phyloP scores from a whole-genome alignment of 2,797 vertebrate genomes.

The Sparus aurata region DNA sequence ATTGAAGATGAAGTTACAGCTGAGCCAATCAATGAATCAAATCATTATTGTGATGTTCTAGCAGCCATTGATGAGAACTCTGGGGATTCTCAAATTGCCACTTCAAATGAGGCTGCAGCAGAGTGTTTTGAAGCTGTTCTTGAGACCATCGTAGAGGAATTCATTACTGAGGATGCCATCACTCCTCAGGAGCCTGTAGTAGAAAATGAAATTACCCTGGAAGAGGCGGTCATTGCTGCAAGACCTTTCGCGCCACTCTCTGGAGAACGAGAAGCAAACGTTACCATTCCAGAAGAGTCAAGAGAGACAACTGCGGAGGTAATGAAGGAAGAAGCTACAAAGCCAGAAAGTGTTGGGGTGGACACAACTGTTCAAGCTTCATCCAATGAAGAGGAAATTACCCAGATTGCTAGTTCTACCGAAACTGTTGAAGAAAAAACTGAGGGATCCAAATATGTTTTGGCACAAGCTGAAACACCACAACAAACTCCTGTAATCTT shows the following conservation, averaged over 20 bases:
- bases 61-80: background rate
- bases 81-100: background rate
- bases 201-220: background rate
- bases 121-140: background rate
- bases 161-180: background rate
- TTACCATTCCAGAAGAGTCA: background rate
- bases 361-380: background rate
- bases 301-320: conserved; percentile 7
- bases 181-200: background rate
- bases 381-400: background rate
- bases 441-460: background rate
- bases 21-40: too few relatives aligned
- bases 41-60: too few relatives aligned
- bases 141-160: conserved; percentile 18
- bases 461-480: background rate
- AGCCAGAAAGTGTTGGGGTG: conserved; percentile 1
- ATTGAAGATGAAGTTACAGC: too few relatives aligned
- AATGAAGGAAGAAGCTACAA: conserved; percentile 8
- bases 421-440: background rate
- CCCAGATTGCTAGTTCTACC: background rate
- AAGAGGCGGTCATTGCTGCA: conserved; percentile 17
- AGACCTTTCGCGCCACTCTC: conserved; percentile 18
- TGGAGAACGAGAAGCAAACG: background rate
- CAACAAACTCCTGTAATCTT: background rate
- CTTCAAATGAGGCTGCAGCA: background rate